Evolutionary conservation across 2,888 invertebrate species (phyloP).

Genomic region (Branchellion lobata): DNA sequence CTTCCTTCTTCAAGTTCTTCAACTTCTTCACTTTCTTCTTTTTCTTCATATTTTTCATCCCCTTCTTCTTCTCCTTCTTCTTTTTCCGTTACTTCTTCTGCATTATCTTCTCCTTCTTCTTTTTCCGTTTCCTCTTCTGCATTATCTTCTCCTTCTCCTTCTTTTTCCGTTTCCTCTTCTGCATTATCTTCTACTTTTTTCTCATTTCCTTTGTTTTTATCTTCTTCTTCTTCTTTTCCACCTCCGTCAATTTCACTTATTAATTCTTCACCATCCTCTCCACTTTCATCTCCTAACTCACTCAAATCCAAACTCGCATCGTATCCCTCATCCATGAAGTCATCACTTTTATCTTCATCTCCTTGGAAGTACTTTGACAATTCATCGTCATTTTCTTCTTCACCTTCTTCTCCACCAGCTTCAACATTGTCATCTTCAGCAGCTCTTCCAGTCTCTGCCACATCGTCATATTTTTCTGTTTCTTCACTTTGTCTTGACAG

Average conservation of each 20-base stretch:
- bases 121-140: slow-evolving; percentile 49
- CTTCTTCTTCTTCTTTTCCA: slow-evolving; percentile 54
- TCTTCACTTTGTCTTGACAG: too few relatives aligned
- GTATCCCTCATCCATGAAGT: slow-evolving; percentile 49
- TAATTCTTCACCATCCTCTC: too few relatives aligned
- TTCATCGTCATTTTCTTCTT: slow-evolving; percentile 47
- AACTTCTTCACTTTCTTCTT: slow-evolving; percentile 55
- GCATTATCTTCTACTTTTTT: slow-evolving; percentile 53
- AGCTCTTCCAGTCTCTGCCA: slow-evolving; percentile 48
- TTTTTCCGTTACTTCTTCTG: slow-evolving; percentile 3
- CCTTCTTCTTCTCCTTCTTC: slow-evolving; percentile 42
- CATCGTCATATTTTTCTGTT: slow-evolving; percentile 41
- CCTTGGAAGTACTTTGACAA: slow-evolving; percentile 44
- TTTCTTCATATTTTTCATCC: slow-evolving; percentile 51
- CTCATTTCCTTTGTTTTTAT: slow-evolving; percentile 54
- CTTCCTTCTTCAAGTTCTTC: neutral
- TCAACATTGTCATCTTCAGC: slow-evolving; percentile 36
- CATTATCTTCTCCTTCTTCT: slow-evolving; percentile 47
- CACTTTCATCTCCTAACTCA: slow-evolving; percentile 5
- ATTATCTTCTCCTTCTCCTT: slow-evolving; percentile 43
- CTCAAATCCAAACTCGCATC: slow-evolving; percentile 3
- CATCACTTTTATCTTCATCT: slow-evolving; percentile 52
- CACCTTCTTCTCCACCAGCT: slow-evolving; percentile 44
- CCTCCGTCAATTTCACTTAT: slow-evolving; percentile 47
- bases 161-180: slow-evolving; percentile 48